These are phyloP conservation scores for Coenobita brevimanus DNA, from an alignment of 1,140 invertebrate species.

Conservation along the genomic window DNA sequence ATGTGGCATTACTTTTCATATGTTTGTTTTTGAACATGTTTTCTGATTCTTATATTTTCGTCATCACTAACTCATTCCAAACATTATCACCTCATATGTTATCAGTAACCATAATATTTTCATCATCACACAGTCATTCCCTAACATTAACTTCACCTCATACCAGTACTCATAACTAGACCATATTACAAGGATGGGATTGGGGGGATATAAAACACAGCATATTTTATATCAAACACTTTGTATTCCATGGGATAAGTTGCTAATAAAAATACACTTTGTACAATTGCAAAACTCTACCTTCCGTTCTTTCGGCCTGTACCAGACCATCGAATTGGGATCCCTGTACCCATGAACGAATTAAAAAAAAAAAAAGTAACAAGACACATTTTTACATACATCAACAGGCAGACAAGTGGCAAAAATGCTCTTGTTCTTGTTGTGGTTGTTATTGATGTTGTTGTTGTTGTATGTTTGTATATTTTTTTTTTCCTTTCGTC, in stretches of 20 bases:
- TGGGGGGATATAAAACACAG: constrained; percentile 27
- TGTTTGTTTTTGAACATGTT: too few species aligned
- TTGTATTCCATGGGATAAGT: constrained; percentile 67
- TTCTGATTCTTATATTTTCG: too few species aligned
- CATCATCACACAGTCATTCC: too few species aligned
- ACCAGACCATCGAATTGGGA: constrained; percentile 35
- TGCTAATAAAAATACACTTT: constrained; percentile 68
- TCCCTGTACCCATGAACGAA: constrained; percentile 32
- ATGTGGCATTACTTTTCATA: too few species aligned
- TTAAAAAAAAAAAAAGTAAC: neutral
- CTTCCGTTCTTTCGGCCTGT: constrained; percentile 11
- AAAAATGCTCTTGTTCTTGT: too few species aligned
- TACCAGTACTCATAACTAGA: too few species aligned
- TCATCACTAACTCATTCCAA: too few species aligned
- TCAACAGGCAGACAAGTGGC: too few species aligned
- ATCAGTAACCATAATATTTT: too few species aligned
- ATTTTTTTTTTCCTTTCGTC: constrained; percentile 14
- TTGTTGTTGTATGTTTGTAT: constrained; percentile 32
- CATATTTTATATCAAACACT: constrained; percentile 59
- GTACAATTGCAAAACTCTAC: constrained; percentile 64
- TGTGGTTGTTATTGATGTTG: neutral
- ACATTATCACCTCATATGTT: too few species aligned
- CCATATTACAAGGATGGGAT: neutral
- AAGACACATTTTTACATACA: neutral
- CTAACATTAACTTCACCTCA: too few species aligned